Evolutionary conservation across 92 coral and sea anemone genomes (phyloP).

Genomic region (Ricordea florida): DNA sequence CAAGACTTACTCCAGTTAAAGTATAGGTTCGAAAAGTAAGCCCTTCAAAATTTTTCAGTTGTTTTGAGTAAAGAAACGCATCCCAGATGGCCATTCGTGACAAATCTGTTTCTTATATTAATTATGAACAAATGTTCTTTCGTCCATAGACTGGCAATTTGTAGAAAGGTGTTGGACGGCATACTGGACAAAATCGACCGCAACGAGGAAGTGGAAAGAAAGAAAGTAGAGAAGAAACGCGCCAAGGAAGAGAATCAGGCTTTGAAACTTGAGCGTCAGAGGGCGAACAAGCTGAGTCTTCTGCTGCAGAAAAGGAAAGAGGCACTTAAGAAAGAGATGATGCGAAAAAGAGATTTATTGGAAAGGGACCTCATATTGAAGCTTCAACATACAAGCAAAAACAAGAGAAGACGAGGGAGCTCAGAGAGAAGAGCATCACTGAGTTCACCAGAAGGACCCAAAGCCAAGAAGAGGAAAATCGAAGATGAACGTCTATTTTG

Average conservation of each 20-base stretch:
- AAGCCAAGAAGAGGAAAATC: conserved; percentile 61
- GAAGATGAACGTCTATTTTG: conserved; percentile 76
- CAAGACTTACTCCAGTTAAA: too few species aligned
- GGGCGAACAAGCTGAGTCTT: conserved; percentile 73
- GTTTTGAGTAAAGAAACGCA: too few species aligned
- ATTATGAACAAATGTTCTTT: neutral
- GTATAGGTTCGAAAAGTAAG: too few species aligned
- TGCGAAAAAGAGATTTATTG: conserved; percentile 83
- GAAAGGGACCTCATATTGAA: conserved; percentile 85
- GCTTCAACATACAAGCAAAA: conserved; percentile 37
- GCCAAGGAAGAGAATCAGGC: conserved; percentile 71
- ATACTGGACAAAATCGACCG: conserved; percentile 91
- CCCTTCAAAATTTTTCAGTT: too few species aligned
- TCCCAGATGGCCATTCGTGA: too few species aligned
- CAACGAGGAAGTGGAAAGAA: conserved; percentile 78
- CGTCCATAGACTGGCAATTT: conserved; percentile 66
- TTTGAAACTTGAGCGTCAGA: conserved; percentile 73
- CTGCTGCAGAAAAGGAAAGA: conserved; percentile 92
- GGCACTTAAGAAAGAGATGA: conserved; percentile 79
- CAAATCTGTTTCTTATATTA: neutral
- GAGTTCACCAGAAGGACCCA: conserved; percentile 23
- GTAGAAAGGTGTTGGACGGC: conserved; percentile 79
- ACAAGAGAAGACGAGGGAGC: conserved; percentile 7
- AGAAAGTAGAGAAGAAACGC: conserved; percentile 72
- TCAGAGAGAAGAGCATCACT: conserved; percentile 20